Conservation (phyloP, 2,113 vertebrate species). For the Fulmarus glacialis region DNA sequence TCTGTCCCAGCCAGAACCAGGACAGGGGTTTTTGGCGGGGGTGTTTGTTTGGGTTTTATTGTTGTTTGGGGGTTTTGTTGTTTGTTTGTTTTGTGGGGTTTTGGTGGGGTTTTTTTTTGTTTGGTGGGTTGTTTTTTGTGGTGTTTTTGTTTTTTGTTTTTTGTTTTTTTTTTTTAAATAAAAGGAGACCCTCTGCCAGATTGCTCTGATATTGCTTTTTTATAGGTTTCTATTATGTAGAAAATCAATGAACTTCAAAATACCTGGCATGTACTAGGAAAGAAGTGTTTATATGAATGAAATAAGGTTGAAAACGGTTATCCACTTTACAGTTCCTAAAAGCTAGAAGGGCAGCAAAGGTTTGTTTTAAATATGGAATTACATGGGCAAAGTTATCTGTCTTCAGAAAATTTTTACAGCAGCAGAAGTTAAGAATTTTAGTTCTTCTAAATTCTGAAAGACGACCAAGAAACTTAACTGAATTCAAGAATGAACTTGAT, state of each 20-base stretch:
- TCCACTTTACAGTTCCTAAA: background rate
- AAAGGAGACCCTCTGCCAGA: background rate
- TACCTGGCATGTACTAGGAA: background rate
- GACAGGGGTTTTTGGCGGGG: background rate
- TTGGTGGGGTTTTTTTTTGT: background rate
- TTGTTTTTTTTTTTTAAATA: background rate
- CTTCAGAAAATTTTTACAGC: background rate
- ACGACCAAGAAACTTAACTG: background rate
- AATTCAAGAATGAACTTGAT: background rate
- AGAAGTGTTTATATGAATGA: background rate
- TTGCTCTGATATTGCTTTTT: background rate
- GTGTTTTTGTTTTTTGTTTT: background rate
- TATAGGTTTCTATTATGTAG: background rate
- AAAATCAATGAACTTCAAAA: background rate
- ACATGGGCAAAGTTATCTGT: background rate
- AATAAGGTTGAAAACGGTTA: background rate
- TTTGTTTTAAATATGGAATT: background rate
- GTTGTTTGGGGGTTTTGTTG: background rate
- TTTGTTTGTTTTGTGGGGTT: background rate
- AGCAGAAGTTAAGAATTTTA: background rate
- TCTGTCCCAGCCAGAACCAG: too few relatives aligned
- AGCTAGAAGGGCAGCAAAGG: background rate
- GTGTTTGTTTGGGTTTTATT: too few relatives aligned
- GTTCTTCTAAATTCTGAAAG: background rate
- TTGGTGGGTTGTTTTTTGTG: too few relatives aligned